These are phyloP conservation scores for Terrapene triunguis DNA, from an alignment of 2,113 vertebrate genomes.

Conservation along the genomic window DNA sequence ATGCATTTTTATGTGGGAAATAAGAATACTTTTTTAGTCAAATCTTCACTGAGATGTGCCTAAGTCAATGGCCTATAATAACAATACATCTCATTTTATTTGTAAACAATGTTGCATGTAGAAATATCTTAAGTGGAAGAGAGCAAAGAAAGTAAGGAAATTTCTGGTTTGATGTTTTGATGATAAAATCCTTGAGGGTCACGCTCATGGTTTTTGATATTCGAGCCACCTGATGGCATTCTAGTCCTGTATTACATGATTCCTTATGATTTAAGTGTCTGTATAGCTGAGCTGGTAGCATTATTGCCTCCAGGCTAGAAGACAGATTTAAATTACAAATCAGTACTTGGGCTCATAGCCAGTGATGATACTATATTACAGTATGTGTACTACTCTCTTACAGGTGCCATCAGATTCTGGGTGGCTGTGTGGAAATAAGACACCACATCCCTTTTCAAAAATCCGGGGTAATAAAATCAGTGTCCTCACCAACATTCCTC, in stretches of 20 bases:
- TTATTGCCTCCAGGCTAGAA: neutral
- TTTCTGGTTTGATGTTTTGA: neutral
- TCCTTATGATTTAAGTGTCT: neutral
- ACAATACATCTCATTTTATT: neutral
- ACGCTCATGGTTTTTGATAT: neutral
- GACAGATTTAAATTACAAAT: neutral
- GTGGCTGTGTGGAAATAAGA: neutral
- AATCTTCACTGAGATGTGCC: neutral
- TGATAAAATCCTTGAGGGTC: neutral
- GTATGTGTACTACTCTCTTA: neutral
- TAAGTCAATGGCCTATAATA: neutral
- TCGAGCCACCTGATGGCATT: neutral
- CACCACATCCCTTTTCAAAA: neutral
- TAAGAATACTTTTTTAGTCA: neutral
- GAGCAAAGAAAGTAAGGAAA: neutral
- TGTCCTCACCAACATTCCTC: neutral
- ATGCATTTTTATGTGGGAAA: neutral
- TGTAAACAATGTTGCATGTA: neutral
- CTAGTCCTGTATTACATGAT: neutral
- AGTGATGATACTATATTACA: neutral
- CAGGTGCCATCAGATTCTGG: neutral
- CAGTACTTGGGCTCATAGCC: fast-evolving
- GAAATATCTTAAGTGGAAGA: neutral
- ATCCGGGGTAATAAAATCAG: neutral
- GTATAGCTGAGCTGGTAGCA: neutral